Evolutionary conservation across 2,888 invertebrate species (phyloP).

Genomic region (Scaptomyza cyrtandrae): DNA sequence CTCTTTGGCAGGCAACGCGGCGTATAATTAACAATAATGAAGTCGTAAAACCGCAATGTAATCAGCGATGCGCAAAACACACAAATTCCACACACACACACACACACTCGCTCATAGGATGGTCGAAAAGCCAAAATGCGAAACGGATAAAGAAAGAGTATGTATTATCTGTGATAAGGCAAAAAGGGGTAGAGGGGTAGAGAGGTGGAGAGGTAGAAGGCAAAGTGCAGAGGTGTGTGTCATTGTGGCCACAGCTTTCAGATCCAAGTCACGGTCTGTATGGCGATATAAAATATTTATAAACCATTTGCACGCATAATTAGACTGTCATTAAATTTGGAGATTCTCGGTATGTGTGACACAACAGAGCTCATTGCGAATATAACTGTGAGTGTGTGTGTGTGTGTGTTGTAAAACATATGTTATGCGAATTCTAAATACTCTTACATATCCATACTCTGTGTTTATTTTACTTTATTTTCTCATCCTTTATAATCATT

Average conservation of each 20-base stretch:
- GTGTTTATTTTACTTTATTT: no score
- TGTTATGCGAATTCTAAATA: neutral
- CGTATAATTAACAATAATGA: slow-evolving; percentile 80
- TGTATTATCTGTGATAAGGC: slow-evolving; percentile 2
- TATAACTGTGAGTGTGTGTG: neutral
- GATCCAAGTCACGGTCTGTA: slow-evolving; percentile 56
- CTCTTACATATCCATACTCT: neutral
- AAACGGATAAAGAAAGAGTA: slow-evolving; percentile 27
- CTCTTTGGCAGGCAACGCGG: slow-evolving; percentile 52
- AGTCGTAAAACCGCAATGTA: slow-evolving; percentile 80
- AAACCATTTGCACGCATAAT: slow-evolving; percentile 84
- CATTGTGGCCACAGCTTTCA: slow-evolving; percentile 40
- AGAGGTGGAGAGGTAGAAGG: neutral
- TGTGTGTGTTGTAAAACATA: neutral
- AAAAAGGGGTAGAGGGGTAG: no score
- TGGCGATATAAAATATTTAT: slow-evolving; percentile 80
- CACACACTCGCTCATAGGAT: slow-evolving; percentile 1
- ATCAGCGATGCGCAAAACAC: slow-evolving; percentile 80
- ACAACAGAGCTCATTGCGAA: neutral
- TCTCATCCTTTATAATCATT: neutral
- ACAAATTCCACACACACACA: slow-evolving; percentile 38
- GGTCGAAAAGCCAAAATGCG: slow-evolving; percentile 60
- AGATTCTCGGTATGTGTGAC: slow-evolving; percentile 65
- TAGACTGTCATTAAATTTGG: slow-evolving; percentile 83
- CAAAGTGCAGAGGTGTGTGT: slow-evolving; percentile 1